Conservation (phyloP, 2,797 vertebrate species). For the Sebastes taczanowskii region DNA sequence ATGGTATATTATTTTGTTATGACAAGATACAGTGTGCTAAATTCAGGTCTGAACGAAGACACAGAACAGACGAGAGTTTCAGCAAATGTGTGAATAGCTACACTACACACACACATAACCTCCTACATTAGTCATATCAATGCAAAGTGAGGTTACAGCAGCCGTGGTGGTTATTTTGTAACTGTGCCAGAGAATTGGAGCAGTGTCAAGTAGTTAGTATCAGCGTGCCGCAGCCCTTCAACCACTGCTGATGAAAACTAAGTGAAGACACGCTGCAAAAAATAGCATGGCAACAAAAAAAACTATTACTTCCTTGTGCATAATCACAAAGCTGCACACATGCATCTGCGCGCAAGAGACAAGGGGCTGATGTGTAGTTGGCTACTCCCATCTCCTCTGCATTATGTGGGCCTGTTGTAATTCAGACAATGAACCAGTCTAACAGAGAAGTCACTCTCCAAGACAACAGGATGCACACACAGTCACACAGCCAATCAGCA, state of each 20-base stretch:
- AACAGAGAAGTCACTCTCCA: neutral
- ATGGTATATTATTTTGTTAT: neutral
- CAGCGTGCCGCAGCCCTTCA: neutral
- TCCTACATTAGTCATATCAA: neutral
- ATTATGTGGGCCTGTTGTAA: neutral
- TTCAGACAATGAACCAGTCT: neutral
- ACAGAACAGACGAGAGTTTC: neutral
- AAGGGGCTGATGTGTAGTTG: neutral
- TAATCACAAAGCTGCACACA: constrained; percentile 40
- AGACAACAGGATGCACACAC: neutral
- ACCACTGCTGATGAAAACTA: neutral
- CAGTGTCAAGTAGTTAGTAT: neutral
- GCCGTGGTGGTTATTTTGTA: neutral
- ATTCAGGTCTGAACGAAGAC: neutral
- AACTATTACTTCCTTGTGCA: constrained; percentile 28
- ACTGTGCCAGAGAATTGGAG: neutral
- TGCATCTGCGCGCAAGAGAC: constrained; percentile 24
- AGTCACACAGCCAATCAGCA: neutral
- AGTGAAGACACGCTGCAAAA: neutral
- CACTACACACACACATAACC: neutral
- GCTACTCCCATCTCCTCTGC: neutral
- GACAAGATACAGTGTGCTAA: neutral
- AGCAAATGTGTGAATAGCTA: neutral
- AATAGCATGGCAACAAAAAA: neutral
- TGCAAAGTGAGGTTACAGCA: neutral